Conservation (phyloP, 2,888 invertebrate species). For the Abrostola triplasia region DNA sequence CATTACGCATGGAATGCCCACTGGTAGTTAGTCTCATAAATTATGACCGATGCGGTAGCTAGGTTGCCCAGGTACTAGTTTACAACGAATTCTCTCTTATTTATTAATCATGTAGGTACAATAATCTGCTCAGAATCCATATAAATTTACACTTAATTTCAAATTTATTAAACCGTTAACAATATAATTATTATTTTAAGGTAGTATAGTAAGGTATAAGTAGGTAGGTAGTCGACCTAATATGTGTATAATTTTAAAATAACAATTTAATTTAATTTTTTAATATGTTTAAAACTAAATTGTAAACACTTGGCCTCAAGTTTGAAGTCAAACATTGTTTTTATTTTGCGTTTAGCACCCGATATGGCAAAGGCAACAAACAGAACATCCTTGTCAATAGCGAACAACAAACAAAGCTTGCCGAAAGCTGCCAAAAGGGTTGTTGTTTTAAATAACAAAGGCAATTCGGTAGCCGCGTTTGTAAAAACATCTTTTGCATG, state of each 20-base stretch:
- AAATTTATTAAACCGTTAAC: too few relatives aligned
- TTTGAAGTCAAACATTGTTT: slow-evolving; percentile 30
- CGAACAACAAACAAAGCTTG: slow-evolving; percentile 66
- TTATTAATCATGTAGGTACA: slow-evolving; percentile 20
- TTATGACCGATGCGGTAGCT: slow-evolving; percentile 3
- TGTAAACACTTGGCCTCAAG: slow-evolving; percentile 17
- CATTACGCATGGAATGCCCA: slow-evolving; percentile 23
- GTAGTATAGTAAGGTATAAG: too few relatives aligned
- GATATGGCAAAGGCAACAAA: slow-evolving; percentile 51
- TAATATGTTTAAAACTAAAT: slow-evolving; percentile 12
- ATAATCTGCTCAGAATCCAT: slow-evolving; percentile 26
- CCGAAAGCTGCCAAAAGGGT: slow-evolving; percentile 81
- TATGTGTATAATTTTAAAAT: not conserved
- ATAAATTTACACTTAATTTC: slow-evolving; percentile 3
- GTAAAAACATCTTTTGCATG: slow-evolving; percentile 87
- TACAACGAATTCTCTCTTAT: slow-evolving; percentile 15
- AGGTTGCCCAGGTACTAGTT: slow-evolving; percentile 12
- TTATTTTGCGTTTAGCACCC: slow-evolving; percentile 53
- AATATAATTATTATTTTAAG: too few relatives aligned
- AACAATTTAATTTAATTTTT: too few relatives aligned
- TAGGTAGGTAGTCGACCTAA: too few relatives aligned
- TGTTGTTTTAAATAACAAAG: slow-evolving; percentile 83
- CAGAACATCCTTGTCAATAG: slow-evolving; percentile 68
- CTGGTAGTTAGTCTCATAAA: slow-evolving; percentile 31
- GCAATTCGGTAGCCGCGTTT: slow-evolving; percentile 82